These are phyloP conservation scores for Graptemys geographica DNA, from an alignment of 2,797 vertebrate species.

Conservation along the genomic window DNA sequence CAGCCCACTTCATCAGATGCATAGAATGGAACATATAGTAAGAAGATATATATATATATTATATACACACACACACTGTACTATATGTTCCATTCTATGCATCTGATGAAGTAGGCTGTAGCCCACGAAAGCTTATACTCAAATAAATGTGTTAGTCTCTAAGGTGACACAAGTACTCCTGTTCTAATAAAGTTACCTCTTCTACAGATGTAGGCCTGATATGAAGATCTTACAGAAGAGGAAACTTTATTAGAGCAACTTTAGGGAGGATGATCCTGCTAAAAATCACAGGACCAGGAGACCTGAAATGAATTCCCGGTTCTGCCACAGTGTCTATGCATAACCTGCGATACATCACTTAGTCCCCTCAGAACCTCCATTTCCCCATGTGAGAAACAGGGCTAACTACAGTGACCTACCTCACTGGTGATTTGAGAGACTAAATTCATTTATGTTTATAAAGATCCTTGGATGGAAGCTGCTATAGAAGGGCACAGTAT, in stretches of 20 bases:
- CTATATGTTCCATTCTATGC: too few species aligned
- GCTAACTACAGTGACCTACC: not conserved
- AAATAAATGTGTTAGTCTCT: too few species aligned
- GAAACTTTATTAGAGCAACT: not conserved
- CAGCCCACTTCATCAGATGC: too few species aligned
- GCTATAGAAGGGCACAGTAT: not conserved
- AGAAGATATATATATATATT: too few species aligned
- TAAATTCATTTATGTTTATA: not conserved
- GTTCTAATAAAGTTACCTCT: not conserved
- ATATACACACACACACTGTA: too few species aligned
- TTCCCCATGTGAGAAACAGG: not conserved
- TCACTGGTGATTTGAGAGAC: fast-evolving
- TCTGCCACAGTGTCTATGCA: not conserved
- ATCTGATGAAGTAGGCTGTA: too few species aligned
- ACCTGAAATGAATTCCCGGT: not conserved
- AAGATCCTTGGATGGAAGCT: not conserved
- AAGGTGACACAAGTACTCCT: too few species aligned
- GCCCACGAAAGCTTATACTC: too few species aligned
- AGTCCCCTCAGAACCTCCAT: not conserved
- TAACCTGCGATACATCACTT: not conserved
- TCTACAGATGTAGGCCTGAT: not conserved
- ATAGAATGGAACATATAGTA: too few species aligned
- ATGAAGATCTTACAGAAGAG: not conserved
- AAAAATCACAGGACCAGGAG: not conserved
- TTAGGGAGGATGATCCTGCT: not conserved